Evolutionary conservation across 92 coral and sea anemone genomes (phyloP), one percentile per base, ranked within the genome.

Genomic region (Virgularia gustaviana): DNA sequence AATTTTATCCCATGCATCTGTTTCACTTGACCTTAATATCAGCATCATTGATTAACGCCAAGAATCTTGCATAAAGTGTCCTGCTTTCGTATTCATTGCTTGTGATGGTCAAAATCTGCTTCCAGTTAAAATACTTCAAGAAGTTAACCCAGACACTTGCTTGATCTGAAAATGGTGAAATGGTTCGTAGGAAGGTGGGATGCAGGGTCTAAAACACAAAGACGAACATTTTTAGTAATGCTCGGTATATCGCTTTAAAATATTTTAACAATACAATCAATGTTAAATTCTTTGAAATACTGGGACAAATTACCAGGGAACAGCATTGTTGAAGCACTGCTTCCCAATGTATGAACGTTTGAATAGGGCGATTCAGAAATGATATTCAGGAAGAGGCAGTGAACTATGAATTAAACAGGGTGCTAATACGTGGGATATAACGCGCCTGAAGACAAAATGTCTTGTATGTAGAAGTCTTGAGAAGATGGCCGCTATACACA

Each of bases 71-170:
- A n/a, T 87, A 78, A 51, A 89, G 78, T 22, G 90, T 87, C 29
- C 91, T 83, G 38, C 96, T 92, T 58, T 92, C 98, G 73, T 92
- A 91, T 59, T 89, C 98, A 83, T 82, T 92, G 49, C 90, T 89
- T 36, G 96, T 92, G 57, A 92, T 64, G 22, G 90, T 82, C 33
- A 92, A 72, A 28, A 92, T 94, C 60, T 82, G 85, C 27, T 82
- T 80, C 96, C 96, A 92, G 27, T 80, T 63, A 41, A 84, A 92
- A 56, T 79, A 15, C 27, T 79, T 86, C 15, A 92, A 57, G 54
- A 92, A 49, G 16, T 89, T 90, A 41, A 89, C 65, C 98, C 98
- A 92, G 53, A 92, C 96, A 22, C 85, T 80, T 34, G 96, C 97
- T 75, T 92, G 98, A 62, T 92, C 96, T 27, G 89, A 87, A 49